Conservation (phyloP, 1,140 invertebrate genomes). For the Halictus rubicundus region DNA sequence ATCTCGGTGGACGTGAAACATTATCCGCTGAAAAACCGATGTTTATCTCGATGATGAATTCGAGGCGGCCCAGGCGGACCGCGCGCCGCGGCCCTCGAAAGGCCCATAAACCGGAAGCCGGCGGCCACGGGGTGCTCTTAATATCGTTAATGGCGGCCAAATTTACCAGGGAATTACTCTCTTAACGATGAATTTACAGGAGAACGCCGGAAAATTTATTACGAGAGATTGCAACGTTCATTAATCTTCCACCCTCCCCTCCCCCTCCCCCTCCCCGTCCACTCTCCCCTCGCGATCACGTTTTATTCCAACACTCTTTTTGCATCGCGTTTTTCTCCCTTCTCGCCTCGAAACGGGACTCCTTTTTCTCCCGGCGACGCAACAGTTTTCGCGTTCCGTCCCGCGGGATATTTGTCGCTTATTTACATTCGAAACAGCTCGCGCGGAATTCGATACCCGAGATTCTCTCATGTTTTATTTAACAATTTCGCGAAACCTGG, state of each 20-base stretch:
- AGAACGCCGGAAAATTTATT: slow-evolving; percentile 34
- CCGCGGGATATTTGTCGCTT: slow-evolving; percentile 9
- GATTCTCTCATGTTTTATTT: slow-evolving; percentile 23
- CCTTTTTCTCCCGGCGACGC: background rate
- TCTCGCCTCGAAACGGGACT: too few species aligned
- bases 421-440: slow-evolving; percentile 8
- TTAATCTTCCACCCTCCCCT: slow-evolving; percentile 25
- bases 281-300: background rate
- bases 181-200: slow-evolving; percentile 37
- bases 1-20: slow-evolving; percentile 62
- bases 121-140: slow-evolving; percentile 27
- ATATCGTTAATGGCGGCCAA: slow-evolving; percentile 42
- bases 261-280: too few species aligned
- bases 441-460: slow-evolving; percentile 25
- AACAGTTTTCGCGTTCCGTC: slow-evolving; percentile 12
- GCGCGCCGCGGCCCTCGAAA: slow-evolving; percentile 15
- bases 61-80: slow-evolving; percentile 18
- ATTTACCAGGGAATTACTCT: slow-evolving; percentile 31
- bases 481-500: slow-evolving; percentile 21
- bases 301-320: too few species aligned
- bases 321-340: too few species aligned
- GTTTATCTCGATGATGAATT: slow-evolving; percentile 66
- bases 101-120: slow-evolving; percentile 59
- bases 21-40: slow-evolving; percentile 66
- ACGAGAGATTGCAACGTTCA: slow-evolving; percentile 29